A percentile compares a stretch with the other conserved stretches of the same genome.
Evolutionary conservation across 2,888 invertebrate genomes (phyloP).

Genomic region (Ametastegia equiseti): DNA sequence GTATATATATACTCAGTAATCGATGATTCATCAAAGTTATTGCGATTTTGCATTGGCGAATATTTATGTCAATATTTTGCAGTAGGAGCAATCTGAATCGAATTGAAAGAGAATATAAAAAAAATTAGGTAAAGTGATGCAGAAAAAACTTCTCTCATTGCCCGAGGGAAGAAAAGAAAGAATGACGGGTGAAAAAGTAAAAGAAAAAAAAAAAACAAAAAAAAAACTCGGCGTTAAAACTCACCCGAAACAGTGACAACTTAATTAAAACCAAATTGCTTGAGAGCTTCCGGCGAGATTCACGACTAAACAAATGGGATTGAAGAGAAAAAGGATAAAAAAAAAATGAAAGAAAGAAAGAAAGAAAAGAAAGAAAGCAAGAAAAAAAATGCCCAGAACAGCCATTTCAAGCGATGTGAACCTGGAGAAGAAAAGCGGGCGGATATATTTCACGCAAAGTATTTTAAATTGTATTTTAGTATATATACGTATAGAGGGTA

Average conservation of each 20-base stretch:
- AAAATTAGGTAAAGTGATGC: no score
- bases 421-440: not conserved
- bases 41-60: no score
- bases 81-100: no score
- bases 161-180: no score
- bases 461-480: slow-evolving; percentile 12
- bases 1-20: no score
- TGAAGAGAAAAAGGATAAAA: not conserved
- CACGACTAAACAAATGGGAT: not conserved
- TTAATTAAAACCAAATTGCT: slow-evolving; percentile 33
- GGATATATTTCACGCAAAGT: slow-evolving; percentile 17
- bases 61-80: no score
- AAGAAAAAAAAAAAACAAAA: not conserved
- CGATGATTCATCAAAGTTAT: no score
- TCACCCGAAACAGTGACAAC: slow-evolving; percentile 11
- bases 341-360: not conserved
- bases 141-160: not conserved
- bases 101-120: no score
- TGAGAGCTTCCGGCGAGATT: not conserved
- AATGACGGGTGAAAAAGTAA: not conserved
- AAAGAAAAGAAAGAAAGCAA: not conserved
- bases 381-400: not conserved
- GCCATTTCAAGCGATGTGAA: not conserved
- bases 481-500: not conserved
- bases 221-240: not conserved